Evolutionary conservation across 2,888 invertebrate species (phyloP).

Genomic region (Eupeodes luniger): DNA sequence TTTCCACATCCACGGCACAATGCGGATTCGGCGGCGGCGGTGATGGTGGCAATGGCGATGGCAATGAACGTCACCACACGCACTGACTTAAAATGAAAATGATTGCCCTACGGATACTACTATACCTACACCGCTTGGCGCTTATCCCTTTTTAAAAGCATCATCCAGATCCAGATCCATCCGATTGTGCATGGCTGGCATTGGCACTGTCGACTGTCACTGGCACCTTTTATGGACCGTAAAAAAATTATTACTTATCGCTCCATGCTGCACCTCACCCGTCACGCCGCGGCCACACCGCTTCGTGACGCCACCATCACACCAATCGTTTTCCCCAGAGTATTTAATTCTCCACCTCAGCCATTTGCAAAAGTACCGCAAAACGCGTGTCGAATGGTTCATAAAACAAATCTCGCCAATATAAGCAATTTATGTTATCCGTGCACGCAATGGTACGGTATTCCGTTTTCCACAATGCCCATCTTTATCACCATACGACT

Average conservation of each 20-base stretch:
- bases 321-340: conserved; percentile 40
- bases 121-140: neutral
- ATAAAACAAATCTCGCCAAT: conserved; percentile 75
- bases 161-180: conserved; percentile 21
- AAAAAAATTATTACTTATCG: conserved; percentile 63
- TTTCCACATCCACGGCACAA: neutral
- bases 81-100: conserved; percentile 45
- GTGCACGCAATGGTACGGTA: conserved; percentile 59
- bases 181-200: conserved; percentile 37
- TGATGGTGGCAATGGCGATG: neutral
- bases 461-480: neutral
- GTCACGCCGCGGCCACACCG: no score
- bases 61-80: neutral
- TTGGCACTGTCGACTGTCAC: conserved; percentile 45
- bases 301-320: no score
- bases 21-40: neutral
- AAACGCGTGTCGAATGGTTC: conserved; percentile 75
- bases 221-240: conserved; percentile 69
- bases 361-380: conserved; percentile 71
- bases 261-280: conserved; percentile 34
- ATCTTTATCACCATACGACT: neutral
- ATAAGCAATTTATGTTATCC: conserved; percentile 68
- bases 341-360: conserved; percentile 44
- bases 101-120: conserved; percentile 49
- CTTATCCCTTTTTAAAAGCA: conserved; percentile 22